Evolutionary conservation across 2,113 vertebrate genomes (phyloP).

Genomic region (Andinoacara biseriatus): DNA sequence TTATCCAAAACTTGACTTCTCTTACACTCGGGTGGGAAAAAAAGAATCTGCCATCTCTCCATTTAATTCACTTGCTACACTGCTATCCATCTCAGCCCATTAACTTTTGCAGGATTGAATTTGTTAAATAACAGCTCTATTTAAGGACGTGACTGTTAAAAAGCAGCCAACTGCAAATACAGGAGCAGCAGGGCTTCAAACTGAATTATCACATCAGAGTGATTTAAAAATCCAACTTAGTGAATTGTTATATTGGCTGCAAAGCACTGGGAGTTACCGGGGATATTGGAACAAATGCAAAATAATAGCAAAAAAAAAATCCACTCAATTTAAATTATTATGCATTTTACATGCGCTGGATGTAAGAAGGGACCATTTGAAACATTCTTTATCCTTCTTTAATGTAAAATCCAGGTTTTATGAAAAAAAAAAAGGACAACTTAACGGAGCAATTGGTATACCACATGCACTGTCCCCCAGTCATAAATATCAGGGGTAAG

Average conservation of each 20-base stretch:
- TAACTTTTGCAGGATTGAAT: conserved; percentile 25
- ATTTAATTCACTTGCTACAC: conserved; percentile 31
- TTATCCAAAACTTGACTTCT: conserved; percentile 30
- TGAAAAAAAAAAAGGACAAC: conserved; percentile 4
- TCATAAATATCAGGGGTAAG: background rate
- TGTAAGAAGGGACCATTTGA: background rate
- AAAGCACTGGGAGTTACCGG: background rate
- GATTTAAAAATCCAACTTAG: conserved; percentile 26
- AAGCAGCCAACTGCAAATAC: conserved; percentile 39
- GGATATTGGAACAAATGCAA: background rate
- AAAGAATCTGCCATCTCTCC: background rate
- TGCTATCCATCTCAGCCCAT: conserved; percentile 48
- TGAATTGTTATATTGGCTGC: conserved; percentile 14
- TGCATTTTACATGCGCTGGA: background rate
- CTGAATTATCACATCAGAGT: conserved; percentile 44
- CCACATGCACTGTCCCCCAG: background rate
- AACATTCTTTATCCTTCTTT: background rate
- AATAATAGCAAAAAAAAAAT: background rate
- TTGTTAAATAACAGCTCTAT: conserved; percentile 47
- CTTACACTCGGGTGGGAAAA: background rate
- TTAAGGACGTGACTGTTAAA: conserved; percentile 31
- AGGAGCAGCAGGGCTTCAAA: conserved; percentile 32
- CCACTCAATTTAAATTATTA: background rate
- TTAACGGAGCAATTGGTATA: background rate
- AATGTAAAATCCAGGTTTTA: background rate